Conservation (phyloP, 2,888 invertebrate genomes). For the Euzetes globulus region DNA sequence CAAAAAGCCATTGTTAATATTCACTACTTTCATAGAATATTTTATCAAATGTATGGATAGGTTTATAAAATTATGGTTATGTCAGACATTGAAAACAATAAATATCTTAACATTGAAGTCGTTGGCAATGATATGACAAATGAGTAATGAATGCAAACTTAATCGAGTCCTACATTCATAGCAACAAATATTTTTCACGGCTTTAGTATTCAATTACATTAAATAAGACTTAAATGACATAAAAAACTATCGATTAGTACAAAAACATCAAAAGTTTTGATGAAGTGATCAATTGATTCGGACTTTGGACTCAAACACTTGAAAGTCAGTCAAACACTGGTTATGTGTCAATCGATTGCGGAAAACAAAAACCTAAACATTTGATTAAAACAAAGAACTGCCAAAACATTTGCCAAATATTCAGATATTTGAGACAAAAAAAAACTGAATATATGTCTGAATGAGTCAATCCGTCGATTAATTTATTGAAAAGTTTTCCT, state of each 20-base stretch:
- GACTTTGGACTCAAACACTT: slow-evolving; percentile 8
- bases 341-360: neutral
- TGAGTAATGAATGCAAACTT: slow-evolving; percentile 10
- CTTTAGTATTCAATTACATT: slow-evolving; percentile 19
- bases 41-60: too few relatives aligned
- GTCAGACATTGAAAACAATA: too few relatives aligned
- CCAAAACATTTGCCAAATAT: neutral
- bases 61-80: too few relatives aligned
- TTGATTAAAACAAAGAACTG: neutral
- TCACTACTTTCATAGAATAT: too few relatives aligned
- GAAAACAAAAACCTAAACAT: neutral
- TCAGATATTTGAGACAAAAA: too few relatives aligned
- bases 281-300: neutral
- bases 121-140: neutral
- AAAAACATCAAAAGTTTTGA: neutral
- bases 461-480: neutral
- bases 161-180: neutral
- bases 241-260: neutral
- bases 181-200: slow-evolving; percentile 17
- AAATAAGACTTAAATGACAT: slow-evolving; percentile 4
- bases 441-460: neutral
- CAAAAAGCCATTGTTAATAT: too few relatives aligned
- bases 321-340: neutral
- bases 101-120: too few relatives aligned
- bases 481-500: too few relatives aligned